Percentiles rank a stretch among this genome's conserved stretches.
phyloP scores from a whole-genome alignment of 2,888 invertebrate species.

The Rhopalosiphum nymphaeae region DNA sequence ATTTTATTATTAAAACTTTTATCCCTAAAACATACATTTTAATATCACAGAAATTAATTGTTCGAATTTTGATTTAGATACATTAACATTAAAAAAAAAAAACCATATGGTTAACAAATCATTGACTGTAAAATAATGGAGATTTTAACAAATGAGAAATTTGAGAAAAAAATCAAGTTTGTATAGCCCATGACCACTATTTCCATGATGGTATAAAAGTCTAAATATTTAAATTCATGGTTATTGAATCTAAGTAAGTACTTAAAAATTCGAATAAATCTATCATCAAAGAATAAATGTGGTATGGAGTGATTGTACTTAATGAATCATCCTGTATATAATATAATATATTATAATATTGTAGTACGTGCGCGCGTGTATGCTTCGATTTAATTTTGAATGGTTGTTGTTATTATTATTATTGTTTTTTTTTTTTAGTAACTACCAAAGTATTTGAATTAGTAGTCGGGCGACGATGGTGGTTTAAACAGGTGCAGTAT shows the following conservation, averaged over 20 bases:
- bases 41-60: background rate
- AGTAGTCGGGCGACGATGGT: background rate
- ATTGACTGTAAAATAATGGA: background rate
- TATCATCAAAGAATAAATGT: background rate
- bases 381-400: constrained; percentile 23
- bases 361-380: background rate
- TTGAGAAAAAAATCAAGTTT: background rate
- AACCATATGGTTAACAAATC: background rate
- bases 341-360: background rate
- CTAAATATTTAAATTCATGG: background rate
- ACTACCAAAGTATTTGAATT: background rate
- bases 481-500: constrained; percentile 41
- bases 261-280: background rate
- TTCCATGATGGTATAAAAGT: background rate
- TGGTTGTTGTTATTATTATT: constrained; percentile 9
- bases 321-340: background rate
- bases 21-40: background rate
- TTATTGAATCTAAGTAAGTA: background rate
- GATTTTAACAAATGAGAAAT: background rate
- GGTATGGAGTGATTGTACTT: background rate
- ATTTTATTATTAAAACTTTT: background rate
- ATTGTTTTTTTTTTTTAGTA: background rate
- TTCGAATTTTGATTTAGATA: background rate
- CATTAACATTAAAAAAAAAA: background rate
- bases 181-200: background rate